These are phyloP conservation scores for Phaonia tiefii DNA, from an alignment of 2,888 invertebrate species.

Conservation along the genomic window DNA sequence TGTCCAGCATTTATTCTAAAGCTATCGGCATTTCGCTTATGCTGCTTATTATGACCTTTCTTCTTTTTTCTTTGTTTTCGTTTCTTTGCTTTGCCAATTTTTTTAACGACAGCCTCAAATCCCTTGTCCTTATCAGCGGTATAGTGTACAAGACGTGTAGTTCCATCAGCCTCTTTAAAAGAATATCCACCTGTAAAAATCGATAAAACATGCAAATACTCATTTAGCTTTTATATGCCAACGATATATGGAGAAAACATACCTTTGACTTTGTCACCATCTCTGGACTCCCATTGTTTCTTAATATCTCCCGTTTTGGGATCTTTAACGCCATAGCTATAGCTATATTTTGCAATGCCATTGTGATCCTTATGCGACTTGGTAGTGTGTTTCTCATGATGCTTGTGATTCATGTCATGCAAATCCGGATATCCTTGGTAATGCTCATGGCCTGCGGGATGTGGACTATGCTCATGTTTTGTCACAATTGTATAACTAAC, in stretches of 20 bases:
- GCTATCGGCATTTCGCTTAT: not conserved
- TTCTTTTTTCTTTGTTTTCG: not conserved
- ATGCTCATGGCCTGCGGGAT: conserved; percentile 65
- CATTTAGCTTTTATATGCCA: not conserved
- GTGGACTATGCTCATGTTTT: conserved; percentile 71
- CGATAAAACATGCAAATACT: not conserved
- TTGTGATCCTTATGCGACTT: conserved; percentile 61
- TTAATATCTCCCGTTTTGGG: conserved; percentile 80
- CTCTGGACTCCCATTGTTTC: conserved; percentile 80
- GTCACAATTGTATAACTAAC: conserved; percentile 64
- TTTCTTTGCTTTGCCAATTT: conserved; percentile 72
- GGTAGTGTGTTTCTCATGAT: conserved; percentile 63
- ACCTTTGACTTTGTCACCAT: conserved; percentile 80
- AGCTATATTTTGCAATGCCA: conserved; percentile 67
- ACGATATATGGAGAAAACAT: not conserved
- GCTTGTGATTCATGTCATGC: conserved; percentile 31
- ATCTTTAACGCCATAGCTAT: conserved; percentile 79
- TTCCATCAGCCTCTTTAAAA: conserved; percentile 79
- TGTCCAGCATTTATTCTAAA: not conserved
- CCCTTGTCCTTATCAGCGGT: conserved; percentile 78
- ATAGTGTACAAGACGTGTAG: conserved; percentile 79
- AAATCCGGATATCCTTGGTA: conserved; percentile 36
- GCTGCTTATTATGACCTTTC: not conserved
- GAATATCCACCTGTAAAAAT: conserved; percentile 73
- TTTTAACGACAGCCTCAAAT: conserved; percentile 79